Conservation (phyloP, 2,888 invertebrate species). For the Himalopsyche japonica region DNA sequence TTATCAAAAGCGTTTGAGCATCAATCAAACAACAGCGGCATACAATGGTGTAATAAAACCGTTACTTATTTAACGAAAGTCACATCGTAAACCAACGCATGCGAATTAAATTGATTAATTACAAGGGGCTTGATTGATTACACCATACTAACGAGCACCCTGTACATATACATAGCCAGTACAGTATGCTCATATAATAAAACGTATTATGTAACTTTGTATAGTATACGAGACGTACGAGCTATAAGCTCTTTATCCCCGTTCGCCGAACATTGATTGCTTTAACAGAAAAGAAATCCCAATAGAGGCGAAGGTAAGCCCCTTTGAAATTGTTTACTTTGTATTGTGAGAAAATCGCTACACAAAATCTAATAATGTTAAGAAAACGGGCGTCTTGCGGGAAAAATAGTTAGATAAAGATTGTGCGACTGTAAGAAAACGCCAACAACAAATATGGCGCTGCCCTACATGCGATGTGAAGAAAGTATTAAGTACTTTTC, state of each 20-base stretch:
- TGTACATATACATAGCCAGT: not conserved
- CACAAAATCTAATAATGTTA: slow-evolving; percentile 14
- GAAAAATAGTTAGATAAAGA: not conserved
- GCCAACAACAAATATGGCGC: not conserved
- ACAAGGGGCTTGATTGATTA: not conserved
- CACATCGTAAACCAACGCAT: not conserved
- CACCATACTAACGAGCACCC: not conserved
- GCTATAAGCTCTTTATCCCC: slow-evolving; percentile 34
- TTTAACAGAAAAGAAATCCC: slow-evolving; percentile 38
- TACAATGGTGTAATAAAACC: not conserved
- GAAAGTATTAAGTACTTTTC: too few relatives aligned
- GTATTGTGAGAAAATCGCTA: slow-evolving; percentile 23
- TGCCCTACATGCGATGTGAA: too few relatives aligned
- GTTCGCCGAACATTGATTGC: slow-evolving; percentile 36
- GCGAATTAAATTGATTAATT: not conserved
- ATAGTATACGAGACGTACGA: not conserved
- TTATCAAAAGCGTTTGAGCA: too few relatives aligned
- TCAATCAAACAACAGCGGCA: not conserved
- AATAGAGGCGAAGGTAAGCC: slow-evolving; percentile 21
- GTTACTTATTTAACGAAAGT: not conserved
- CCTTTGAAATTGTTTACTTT: slow-evolving; percentile 36
- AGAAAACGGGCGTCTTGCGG: slow-evolving; percentile 1
- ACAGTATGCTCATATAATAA: not conserved
- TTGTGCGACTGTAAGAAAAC: not conserved
- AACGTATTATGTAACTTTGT: not conserved